Evolutionary conservation across 2,797 vertebrate genomes (phyloP).

Genomic region (Onychomys arenicola): DNA sequence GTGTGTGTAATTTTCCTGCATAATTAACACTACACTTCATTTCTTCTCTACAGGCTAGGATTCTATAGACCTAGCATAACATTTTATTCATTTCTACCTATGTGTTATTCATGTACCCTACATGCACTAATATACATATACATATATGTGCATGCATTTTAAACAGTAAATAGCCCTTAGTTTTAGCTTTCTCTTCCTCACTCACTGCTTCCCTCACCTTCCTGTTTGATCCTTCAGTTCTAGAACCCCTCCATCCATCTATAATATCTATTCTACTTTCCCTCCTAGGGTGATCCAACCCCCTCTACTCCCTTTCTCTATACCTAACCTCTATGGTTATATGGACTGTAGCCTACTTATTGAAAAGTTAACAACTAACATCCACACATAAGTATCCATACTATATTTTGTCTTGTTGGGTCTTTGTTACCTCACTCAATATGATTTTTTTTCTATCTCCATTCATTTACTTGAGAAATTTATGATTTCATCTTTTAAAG

Average conservation of each 20-base stretch:
- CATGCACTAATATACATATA: not conserved
- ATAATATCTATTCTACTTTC: not conserved
- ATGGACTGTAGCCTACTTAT: not conserved
- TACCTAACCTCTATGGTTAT: not conserved
- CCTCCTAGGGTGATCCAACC: not conserved
- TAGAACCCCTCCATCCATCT: not conserved
- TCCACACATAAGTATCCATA: not conserved
- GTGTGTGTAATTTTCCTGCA: conserved; percentile 25
- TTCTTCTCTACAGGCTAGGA: not conserved
- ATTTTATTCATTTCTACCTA: not conserved
- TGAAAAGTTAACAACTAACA: not conserved
- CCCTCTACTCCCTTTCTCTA: not conserved
- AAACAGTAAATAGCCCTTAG: not conserved
- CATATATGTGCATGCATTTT: not conserved
- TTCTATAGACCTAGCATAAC: not conserved
- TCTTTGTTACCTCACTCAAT: too few species aligned
- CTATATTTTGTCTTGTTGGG: too few species aligned
- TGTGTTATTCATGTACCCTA: not conserved
- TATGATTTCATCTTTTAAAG: too few species aligned
- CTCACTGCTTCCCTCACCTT: not conserved
- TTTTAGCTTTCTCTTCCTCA: not conserved
- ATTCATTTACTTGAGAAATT: too few species aligned
- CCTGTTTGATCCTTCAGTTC: not conserved
- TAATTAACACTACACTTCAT: not conserved
- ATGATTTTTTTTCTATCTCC: too few species aligned